Conservation (phyloP, 2,888 invertebrate genomes). For the Nasonovia ribisnigri region DNA sequence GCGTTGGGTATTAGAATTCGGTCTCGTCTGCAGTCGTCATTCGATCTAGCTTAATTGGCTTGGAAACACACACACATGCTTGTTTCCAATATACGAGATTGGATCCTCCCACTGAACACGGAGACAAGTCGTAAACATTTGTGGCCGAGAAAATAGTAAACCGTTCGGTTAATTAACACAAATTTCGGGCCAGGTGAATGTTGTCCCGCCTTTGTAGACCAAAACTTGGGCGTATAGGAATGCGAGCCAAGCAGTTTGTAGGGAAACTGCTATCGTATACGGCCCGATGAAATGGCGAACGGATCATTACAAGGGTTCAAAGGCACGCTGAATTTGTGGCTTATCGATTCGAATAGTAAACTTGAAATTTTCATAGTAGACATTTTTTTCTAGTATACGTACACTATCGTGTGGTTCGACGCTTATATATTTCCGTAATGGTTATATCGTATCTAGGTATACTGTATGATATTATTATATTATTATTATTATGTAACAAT, state of each 20-base stretch:
- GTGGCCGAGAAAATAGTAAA: not conserved
- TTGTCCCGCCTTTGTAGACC: not conserved
- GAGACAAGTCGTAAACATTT: constrained; percentile 46
- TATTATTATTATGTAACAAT: not conserved
- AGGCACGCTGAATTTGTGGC: not conserved
- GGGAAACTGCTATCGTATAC: not conserved
- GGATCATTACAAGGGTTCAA: constrained; percentile 39
- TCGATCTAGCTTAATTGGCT: not conserved
- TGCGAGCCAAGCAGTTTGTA: constrained; percentile 39
- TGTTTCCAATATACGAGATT: constrained; percentile 25
- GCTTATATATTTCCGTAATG: not conserved
- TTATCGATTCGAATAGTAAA: constrained; percentile 17
- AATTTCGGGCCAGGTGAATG: constrained; percentile 26
- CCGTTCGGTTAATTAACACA: constrained; percentile 50
- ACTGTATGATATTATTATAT: not conserved
- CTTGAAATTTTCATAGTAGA: constrained; percentile 5
- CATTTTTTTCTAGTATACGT: not conserved
- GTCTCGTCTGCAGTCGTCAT: not conserved
- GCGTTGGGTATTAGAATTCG: not conserved
- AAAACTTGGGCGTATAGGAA: constrained; percentile 36
- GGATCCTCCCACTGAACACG: constrained; percentile 6
- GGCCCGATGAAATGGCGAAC: not conserved
- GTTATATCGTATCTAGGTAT: not conserved
- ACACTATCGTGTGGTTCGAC: not conserved
- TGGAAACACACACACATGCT: not conserved